Evolutionary conservation across 2,888 invertebrate species (phyloP).

Genomic region (Megalurothrips usitatus): DNA sequence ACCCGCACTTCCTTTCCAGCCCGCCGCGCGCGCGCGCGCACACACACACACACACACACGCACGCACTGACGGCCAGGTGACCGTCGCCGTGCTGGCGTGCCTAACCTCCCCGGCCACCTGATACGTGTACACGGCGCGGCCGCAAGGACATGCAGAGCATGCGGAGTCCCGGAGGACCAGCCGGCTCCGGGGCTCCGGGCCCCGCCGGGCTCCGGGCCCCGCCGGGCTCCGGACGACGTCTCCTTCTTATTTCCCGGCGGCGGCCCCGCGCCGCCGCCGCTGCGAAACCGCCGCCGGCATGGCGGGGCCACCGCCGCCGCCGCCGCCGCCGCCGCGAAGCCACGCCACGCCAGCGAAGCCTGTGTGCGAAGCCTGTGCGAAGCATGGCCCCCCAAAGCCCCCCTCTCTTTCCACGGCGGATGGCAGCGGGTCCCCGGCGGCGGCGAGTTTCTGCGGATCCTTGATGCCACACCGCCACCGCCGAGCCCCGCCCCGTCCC

Average conservation of each 20-base stretch:
- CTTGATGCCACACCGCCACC: too few relatives aligned
- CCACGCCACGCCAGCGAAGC: too few relatives aligned
- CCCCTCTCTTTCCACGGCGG: not conserved
- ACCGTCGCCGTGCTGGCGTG: not conserved
- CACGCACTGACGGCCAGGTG: not conserved
- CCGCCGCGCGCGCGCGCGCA: not conserved
- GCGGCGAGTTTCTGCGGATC: too few relatives aligned
- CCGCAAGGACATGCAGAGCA: too few relatives aligned
- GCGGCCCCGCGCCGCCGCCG: not conserved
- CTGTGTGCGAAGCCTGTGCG: too few relatives aligned
- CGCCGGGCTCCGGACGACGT: not conserved
- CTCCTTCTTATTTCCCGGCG: not conserved
- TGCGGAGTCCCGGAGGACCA: not conserved
- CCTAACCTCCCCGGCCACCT: not conserved
- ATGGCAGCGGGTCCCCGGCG: not conserved
- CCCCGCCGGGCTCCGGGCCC: not conserved
- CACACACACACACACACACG: not conserved
- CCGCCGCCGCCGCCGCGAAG: not conserved
- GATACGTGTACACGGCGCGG: not conserved
- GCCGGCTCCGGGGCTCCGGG: not conserved
- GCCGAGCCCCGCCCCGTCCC: too few relatives aligned
- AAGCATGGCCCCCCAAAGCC: not conserved
- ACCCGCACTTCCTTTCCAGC: conserved; percentile 4
- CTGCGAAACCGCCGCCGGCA: conserved; percentile 7
- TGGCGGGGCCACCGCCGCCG: not conserved